Conservation (phyloP, 2,888 invertebrate species). For the Nymphalis c-album region DNA sequence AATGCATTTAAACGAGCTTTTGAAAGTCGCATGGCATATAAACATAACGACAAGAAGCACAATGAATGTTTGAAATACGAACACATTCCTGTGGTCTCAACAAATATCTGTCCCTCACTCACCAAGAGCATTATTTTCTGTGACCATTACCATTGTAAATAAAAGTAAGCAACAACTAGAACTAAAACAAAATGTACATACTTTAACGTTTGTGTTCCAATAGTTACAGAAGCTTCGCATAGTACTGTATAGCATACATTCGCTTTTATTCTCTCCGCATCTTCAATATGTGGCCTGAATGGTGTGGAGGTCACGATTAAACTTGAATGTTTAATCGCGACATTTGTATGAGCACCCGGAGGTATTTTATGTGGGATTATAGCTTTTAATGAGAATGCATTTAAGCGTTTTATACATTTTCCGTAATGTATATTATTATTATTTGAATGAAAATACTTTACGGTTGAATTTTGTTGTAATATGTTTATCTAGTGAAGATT, state of each 20-base stretch:
- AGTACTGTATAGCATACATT: not conserved
- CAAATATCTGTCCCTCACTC: too few species aligned
- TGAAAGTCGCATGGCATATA: too few species aligned
- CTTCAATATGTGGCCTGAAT: conserved; percentile 24
- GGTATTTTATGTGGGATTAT: conserved; percentile 15
- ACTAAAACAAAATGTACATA: not conserved
- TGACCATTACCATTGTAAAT: not conserved
- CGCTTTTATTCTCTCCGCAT: conserved; percentile 9
- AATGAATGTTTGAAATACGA: too few species aligned
- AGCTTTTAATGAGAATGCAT: conserved; percentile 11
- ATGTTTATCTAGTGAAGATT: not conserved
- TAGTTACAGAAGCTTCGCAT: not conserved
- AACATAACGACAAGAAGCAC: too few species aligned
- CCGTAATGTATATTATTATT: not conserved
- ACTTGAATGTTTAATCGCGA: conserved; percentile 29
- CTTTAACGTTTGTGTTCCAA: not conserved
- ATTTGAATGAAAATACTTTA: not conserved
- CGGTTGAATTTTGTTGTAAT: not conserved
- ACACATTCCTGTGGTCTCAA: too few species aligned
- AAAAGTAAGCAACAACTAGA: too few species aligned
- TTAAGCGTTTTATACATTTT: conserved; percentile 2
- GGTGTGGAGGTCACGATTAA: conserved; percentile 23
- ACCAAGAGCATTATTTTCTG: not conserved
- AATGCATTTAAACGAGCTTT: not conserved
- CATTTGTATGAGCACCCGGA: conserved; percentile 18